Conservation (phyloP, 2,888 invertebrate genomes). For the Chydorus sphaericus region DNA sequence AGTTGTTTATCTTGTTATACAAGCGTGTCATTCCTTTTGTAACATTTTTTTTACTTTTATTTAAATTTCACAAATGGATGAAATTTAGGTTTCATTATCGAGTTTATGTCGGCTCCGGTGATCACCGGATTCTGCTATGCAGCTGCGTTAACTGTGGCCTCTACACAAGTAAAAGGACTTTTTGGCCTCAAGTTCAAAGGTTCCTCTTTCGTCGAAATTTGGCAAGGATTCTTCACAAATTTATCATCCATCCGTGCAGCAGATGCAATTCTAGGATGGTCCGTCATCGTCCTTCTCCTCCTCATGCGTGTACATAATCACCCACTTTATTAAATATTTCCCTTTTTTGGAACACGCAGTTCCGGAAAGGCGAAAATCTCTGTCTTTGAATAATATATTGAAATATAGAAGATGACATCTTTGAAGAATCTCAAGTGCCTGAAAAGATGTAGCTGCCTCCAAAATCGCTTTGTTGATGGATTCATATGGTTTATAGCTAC, state of each 20-base stretch:
- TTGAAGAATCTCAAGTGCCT: background rate
- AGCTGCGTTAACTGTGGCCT: conserved; percentile 67
- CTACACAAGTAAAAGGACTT: conserved; percentile 59
- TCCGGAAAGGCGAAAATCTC: too few relatives aligned
- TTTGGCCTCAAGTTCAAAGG: conserved; percentile 52
- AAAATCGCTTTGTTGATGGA: conserved; percentile 37
- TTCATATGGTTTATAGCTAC: conserved; percentile 53
- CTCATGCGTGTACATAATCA: too few relatives aligned
- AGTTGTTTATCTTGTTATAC: too few relatives aligned
- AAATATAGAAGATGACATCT: conserved; percentile 4
- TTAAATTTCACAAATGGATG: too few relatives aligned
- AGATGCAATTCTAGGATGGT: conserved; percentile 54
- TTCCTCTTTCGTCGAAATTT: conserved; percentile 47
- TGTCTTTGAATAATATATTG: background rate
- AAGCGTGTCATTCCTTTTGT: too few relatives aligned
- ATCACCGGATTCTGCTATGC: conserved; percentile 73
- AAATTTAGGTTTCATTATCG: conserved; percentile 68
- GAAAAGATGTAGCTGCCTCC: background rate
- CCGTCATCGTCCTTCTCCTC: conserved; percentile 56
- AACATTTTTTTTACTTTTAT: too few relatives aligned
- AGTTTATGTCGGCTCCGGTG: conserved; percentile 74
- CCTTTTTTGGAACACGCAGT: too few relatives aligned
- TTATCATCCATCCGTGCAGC: conserved; percentile 48
- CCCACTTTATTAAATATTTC: too few relatives aligned
- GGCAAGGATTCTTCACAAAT: conserved; percentile 49